Evolutionary conservation across 2,113 vertebrate genomes (phyloP), one percentile per base, ranked within the genome.

Genomic region (Chrysochloris asiatica): DNA sequence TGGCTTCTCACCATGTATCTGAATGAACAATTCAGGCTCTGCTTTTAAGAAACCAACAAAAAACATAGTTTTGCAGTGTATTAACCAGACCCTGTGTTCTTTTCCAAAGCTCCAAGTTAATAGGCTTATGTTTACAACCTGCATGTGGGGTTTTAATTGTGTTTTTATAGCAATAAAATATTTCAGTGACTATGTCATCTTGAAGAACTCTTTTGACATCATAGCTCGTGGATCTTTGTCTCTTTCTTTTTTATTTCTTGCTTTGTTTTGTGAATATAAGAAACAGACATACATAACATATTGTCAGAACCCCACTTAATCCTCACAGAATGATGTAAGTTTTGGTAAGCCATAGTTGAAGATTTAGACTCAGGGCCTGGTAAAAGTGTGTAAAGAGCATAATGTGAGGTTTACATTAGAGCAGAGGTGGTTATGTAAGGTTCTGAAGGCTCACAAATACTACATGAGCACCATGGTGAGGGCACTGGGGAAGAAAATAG

Each of bases 251-350:
- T 45, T 75, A 30, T 10, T 36, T 61, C 45, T 87, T 50, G 12
- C 72, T 89, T 93, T 84, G 38, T 73, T 91, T 84, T 69, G 9
- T 65, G 6, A 82, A 85, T 83, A 52, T 11, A 83, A 87, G 82
- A 63, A 89, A 83, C 3, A 78, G 43, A 26, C 50, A 54, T 14
- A 30, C 17, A 45, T 73, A 43, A 78, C 30, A 67, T 19, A 50
- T 4, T 88, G 41, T 85, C 71, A 48, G n/a, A 38, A 63, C 38
- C 8, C 33, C 19, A 8, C 12, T 59, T 82, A 36, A 79, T 89
- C 38, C 76, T 73, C 50, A 59, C 82, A 92, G 82, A 82, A 28
- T 52, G 50, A 43, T 52, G 3, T 50, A 65, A 82, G n/a, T 92
- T 93, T 88, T 85, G 2, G 41, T 77, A 59, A 75, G 8, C 67